Conservation (phyloP, 2,888 invertebrate genomes). For the Vannuccia rotundouncinata region DNA sequence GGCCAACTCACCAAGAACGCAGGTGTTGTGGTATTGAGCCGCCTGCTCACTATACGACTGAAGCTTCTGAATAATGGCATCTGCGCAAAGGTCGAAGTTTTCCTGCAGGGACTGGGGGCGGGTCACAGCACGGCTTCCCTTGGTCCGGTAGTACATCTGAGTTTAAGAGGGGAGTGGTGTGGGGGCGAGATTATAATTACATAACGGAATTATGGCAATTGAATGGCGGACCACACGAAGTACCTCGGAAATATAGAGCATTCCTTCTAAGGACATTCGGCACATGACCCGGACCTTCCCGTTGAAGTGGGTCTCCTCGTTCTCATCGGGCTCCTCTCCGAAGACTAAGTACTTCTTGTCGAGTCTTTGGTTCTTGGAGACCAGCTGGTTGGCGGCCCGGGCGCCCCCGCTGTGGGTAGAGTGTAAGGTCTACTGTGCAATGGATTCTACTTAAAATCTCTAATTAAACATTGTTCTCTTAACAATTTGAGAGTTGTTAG, state of each 20-base stretch:
- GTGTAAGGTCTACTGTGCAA: no score
- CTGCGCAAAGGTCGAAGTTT: constrained; percentile 52
- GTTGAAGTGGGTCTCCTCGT: constrained; percentile 47
- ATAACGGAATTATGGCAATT: no score
- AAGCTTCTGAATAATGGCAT: constrained; percentile 50
- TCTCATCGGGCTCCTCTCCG: constrained; percentile 44
- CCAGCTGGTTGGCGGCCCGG: constrained; percentile 15
- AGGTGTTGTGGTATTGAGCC: constrained; percentile 54
- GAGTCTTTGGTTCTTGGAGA: constrained; percentile 39
- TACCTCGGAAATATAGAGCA: constrained; percentile 52
- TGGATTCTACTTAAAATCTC: no score
- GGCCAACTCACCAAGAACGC: constrained; percentile 48
- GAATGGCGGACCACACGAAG: no score
- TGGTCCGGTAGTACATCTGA: constrained; percentile 53
- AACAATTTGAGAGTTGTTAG: no score
- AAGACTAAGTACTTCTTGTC: constrained; percentile 51
- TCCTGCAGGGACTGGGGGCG: constrained; percentile 54
- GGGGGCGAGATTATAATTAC: background rate
- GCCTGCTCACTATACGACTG: constrained; percentile 53
- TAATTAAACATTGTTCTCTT: no score
- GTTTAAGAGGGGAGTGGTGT: background rate
- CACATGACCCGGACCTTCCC: constrained; percentile 46
- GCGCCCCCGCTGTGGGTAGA: background rate
- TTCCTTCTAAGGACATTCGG: constrained; percentile 50
- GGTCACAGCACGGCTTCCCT: constrained; percentile 51